These are phyloP conservation scores for Neocrepidodera transversa DNA, from an alignment of 2,888 invertebrate genomes.

Conservation along the genomic window DNA sequence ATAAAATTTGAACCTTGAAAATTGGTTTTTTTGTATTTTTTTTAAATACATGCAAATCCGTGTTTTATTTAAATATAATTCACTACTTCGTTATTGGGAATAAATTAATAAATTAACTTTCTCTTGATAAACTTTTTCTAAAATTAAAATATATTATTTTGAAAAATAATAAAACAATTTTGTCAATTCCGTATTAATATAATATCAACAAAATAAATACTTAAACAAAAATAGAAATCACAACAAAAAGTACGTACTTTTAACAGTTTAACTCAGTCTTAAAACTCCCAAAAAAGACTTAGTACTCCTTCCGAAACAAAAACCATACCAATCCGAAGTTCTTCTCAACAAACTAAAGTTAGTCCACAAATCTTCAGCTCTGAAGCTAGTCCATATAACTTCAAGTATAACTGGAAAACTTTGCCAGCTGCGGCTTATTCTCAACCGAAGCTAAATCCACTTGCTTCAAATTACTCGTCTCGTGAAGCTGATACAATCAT, in stretches of 20 bases:
- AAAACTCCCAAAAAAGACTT: conserved; percentile 14
- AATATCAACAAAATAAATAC: conserved; percentile 28
- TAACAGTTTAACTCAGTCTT: conserved; percentile 25
- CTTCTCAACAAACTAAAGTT: not conserved
- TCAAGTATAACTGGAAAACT: too few relatives aligned
- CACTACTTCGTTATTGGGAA: too few relatives aligned
- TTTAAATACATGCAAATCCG: too few relatives aligned
- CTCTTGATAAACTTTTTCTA: too few relatives aligned
- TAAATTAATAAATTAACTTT: too few relatives aligned
- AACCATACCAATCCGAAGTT: conserved; percentile 5
- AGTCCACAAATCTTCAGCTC: not conserved
- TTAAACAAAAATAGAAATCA: conserved; percentile 24
- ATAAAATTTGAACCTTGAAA: too few relatives aligned
- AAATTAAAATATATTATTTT: not conserved
- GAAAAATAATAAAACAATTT: conserved; percentile 7
- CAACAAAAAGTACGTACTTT: conserved; percentile 30
- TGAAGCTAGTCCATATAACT: not conserved
- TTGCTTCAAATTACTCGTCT: not conserved
- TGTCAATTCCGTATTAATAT: conserved; percentile 19
- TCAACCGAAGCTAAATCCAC: not conserved
- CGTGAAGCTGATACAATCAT: too few relatives aligned
- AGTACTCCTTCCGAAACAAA: not conserved
- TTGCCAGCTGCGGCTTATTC: not conserved
- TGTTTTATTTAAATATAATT: too few relatives aligned
- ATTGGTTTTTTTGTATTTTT: too few relatives aligned